Percentiles rank a stretch among this genome's conserved stretches.
Evolutionary conservation across 2,113 vertebrate species (phyloP).

Genomic region (Corvus hawaiiensis): DNA sequence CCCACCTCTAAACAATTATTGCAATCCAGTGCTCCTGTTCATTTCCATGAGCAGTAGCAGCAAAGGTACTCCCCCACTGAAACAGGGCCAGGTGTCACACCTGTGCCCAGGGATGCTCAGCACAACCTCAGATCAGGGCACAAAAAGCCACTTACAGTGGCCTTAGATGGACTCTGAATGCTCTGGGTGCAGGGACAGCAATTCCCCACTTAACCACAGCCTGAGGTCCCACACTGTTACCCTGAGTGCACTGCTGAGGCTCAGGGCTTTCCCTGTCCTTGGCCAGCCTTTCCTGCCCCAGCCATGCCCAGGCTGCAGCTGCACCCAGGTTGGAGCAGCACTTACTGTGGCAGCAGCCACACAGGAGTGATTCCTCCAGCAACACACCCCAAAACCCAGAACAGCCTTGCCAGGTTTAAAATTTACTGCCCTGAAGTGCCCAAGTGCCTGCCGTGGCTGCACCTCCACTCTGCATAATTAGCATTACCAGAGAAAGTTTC

Average conservation of each 20-base stretch:
- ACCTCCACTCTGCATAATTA: neutral
- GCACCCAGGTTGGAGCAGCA: neutral
- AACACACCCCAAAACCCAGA: neutral
- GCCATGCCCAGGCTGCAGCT: neutral
- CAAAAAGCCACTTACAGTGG: fast-evolving
- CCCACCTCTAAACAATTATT: neutral
- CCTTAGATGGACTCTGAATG: fast-evolving
- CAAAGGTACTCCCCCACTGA: neutral
- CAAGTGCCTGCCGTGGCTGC: neutral
- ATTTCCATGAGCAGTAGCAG: neutral
- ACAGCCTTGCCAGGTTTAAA: no score
- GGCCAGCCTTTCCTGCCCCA: neutral
- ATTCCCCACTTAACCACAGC: fast-evolving
- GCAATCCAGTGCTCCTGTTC: neutral
- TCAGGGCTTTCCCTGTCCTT: neutral
- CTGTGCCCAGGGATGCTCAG: neutral
- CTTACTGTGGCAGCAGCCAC: neutral
- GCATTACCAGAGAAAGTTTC: neutral
- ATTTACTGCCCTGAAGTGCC: neutral
- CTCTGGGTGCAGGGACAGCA: fast-evolving
- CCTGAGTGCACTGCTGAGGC: fast-evolving
- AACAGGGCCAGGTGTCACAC: neutral
- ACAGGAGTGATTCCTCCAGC: no score
- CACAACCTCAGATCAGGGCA: neutral
- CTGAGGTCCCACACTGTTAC: neutral